Evolutionary conservation across 1,140 invertebrate species (phyloP).

Genomic region (Maniola jurtina): DNA sequence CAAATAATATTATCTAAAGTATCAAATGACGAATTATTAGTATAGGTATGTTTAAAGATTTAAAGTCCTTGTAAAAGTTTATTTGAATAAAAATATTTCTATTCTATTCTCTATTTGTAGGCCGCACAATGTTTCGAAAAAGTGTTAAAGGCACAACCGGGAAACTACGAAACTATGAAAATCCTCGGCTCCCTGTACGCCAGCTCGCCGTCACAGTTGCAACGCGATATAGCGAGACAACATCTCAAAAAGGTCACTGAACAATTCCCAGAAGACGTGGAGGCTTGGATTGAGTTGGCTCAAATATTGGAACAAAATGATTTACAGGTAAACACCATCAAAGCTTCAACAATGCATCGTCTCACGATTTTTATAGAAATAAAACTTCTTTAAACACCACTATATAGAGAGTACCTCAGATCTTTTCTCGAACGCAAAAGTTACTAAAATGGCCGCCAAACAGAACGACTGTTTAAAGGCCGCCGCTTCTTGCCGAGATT

Average conservation of each 20-base stretch:
- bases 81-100: no score
- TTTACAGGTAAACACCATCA: conserved; percentile 81
- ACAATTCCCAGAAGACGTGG: conserved; percentile 98
- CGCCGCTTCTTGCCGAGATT: no score
- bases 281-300: conserved; percentile 99
- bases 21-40: no score
- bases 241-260: conserved; percentile 96
- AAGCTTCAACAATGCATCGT: no score
- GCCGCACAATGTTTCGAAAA: conserved; percentile 99
- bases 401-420: no score
- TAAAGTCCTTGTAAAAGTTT: no score
- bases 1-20: no score
- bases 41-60: no score
- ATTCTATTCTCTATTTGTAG: conserved; percentile 70
- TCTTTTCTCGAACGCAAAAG: no score
- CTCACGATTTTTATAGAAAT: neutral
- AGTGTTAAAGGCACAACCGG: conserved; percentile 97
- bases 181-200: conserved; percentile 98
- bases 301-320: conserved; percentile 98
- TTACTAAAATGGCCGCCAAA: no score
- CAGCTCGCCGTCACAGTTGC: conserved; percentile 92
- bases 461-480: no score
- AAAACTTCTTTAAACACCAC: no score
- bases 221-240: conserved; percentile 94
- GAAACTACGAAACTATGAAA: conserved; percentile 99